A percentile compares a stretch with the other conserved stretches of the same genome.
These are phyloP conservation scores for Anarsia innoxiella DNA, from an alignment of 2,888 invertebrate genomes.

Conservation along the genomic window DNA sequence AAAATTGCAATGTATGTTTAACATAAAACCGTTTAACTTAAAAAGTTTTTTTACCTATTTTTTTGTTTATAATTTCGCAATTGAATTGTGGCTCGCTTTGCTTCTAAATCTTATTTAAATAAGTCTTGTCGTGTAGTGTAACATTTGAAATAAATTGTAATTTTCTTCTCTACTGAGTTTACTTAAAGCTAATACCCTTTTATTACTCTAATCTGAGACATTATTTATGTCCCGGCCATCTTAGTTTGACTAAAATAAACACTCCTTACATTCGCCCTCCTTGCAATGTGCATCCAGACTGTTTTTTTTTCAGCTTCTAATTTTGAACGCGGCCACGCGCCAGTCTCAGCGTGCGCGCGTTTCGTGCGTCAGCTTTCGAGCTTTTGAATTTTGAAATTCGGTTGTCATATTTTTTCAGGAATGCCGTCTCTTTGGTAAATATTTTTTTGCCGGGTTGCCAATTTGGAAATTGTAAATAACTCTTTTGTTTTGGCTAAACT, in stretches of 20 bases:
- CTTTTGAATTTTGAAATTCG: slow-evolving; percentile 24
- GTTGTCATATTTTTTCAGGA: slow-evolving; percentile 9
- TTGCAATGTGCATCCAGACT: slow-evolving; percentile 59
- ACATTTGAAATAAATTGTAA: slow-evolving; percentile 9
- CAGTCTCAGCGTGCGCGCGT: slow-evolving; percentile 58
- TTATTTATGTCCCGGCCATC: slow-evolving; percentile 10
- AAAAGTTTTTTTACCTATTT: no score
- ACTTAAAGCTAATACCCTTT: slow-evolving; percentile 6
- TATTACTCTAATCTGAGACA: slow-evolving; percentile 8
- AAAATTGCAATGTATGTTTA: no score
- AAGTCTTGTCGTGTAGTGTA: no score
- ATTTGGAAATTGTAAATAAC: neutral
- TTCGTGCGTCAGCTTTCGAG: slow-evolving; percentile 43
- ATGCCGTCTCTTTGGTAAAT: slow-evolving; percentile 38
- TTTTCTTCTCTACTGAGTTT: slow-evolving; percentile 16
- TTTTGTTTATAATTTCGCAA: no score
- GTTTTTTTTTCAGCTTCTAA: slow-evolving; percentile 59
- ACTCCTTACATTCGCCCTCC: slow-evolving; percentile 54
- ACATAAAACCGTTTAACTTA: no score
- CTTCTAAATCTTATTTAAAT: no score
- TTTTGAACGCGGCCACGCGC: slow-evolving; percentile 66
- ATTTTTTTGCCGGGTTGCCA: slow-evolving; percentile 21
- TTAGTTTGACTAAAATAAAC: slow-evolving; percentile 45
- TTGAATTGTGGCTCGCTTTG: no score
- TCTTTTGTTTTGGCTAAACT: slow-evolving; percentile 6